phyloP scores from a whole-genome alignment of 2,888 invertebrate species.

The Dasysyrphus tricinctus region DNA sequence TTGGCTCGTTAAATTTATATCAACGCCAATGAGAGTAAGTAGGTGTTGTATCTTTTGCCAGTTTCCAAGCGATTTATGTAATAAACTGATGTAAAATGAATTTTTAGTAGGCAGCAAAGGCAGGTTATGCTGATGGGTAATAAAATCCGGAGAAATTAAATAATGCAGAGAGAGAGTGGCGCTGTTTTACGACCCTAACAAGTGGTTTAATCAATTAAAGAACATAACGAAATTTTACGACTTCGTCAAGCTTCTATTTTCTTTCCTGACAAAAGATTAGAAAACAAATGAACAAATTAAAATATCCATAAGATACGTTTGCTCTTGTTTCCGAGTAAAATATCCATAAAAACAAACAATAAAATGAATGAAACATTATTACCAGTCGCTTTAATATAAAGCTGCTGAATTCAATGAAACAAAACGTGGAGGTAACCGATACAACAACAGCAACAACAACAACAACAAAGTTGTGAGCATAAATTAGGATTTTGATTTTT shows the following conservation, averaged over 20 bases:
- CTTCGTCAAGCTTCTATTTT: constrained; percentile 11
- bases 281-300: constrained; percentile 54
- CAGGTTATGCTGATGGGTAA: neutral
- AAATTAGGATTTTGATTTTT: constrained; percentile 82
- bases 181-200: constrained; percentile 45
- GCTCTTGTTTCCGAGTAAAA: constrained; percentile 62
- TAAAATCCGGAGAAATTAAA: constrained; percentile 8
- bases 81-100: constrained; percentile 20
- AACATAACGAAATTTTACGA: constrained; percentile 55
- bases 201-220: constrained; percentile 57
- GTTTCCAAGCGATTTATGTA: neutral
- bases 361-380: constrained; percentile 43
- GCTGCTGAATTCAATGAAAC: constrained; percentile 57
- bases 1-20: constrained; percentile 41
- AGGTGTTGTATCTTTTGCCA: constrained; percentile 12
- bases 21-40: constrained; percentile 1
- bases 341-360: constrained; percentile 66
- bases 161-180: neutral
- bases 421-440: constrained; percentile 57
- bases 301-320: constrained; percentile 26
- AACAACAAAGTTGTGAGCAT: constrained; percentile 71
- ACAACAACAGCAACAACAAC: constrained; percentile 11
- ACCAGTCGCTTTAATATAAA: neutral
- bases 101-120: neutral
- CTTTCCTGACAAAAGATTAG: constrained; percentile 6